These are phyloP conservation scores for Epiblema foenella DNA, from an alignment of 2,888 invertebrate species.

Conservation along the genomic window DNA sequence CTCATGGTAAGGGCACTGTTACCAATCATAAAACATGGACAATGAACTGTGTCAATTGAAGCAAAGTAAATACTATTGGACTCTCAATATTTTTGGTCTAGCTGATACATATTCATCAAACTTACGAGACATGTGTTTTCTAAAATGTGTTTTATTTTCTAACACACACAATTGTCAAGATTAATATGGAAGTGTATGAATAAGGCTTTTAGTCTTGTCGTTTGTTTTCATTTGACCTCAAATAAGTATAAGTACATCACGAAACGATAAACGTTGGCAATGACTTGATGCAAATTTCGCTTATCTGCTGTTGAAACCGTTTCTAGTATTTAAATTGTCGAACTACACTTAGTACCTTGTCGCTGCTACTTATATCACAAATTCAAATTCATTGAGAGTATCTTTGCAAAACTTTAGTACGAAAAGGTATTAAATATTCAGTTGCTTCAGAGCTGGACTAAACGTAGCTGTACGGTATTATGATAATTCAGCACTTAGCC, in stretches of 20 bases:
- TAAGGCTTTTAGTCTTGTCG: too few species aligned
- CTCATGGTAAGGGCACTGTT: too few species aligned
- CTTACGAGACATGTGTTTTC: too few species aligned
- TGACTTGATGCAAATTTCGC: slow-evolving; percentile 30
- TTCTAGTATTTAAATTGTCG: slow-evolving; percentile 1
- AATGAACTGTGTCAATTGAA: too few species aligned
- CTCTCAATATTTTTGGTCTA: too few species aligned
- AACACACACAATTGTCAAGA: too few species aligned
- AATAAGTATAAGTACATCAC: slow-evolving; percentile 17
- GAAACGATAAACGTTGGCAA: slow-evolving; percentile 7
- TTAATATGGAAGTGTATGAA: too few species aligned
- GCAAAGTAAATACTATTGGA: too few species aligned
- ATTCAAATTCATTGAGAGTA: neutral
- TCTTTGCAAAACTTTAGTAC: neutral
- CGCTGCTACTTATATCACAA: neutral
- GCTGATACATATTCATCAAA: too few species aligned
- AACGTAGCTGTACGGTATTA: slow-evolving; percentile 47
- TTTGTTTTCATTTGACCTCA: slow-evolving; percentile 1
- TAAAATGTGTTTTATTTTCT: too few species aligned
- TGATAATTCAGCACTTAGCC: slow-evolving; percentile 49
- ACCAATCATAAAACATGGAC: too few species aligned
- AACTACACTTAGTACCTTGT: slow-evolving; percentile 18
- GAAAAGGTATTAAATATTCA: neutral
- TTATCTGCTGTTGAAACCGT: slow-evolving; percentile 35
- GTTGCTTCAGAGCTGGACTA: neutral